Base-by-base conservation (phyloP, 2,797 vertebrate genomes). In the Brachyrhaphis roseni region DNA sequence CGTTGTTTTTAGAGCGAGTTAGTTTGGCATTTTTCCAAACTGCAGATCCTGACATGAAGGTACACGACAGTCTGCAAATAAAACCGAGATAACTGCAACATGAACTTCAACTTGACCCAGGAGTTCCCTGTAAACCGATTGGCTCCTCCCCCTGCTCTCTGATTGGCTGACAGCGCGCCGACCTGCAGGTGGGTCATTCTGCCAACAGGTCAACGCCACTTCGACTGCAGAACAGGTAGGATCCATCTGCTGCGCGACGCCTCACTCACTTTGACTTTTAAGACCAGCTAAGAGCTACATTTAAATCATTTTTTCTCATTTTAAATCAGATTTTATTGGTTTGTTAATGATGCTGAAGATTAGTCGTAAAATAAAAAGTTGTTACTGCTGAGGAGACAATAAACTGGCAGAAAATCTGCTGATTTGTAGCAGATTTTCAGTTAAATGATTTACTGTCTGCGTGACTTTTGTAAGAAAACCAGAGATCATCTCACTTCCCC, bases 171-270 rank as follows among this genome's bases (percentile, higher is more conserved):
- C 0, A 3, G 55, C n/a, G 26, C 4, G 1, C 8, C 64, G 47
- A 66, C 34, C 75, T 68, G 46, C 0, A 1, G n/a, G 3, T 26
- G 8, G 2, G 78, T 77, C 11, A 64, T 47, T 10, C 6, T 20
- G 11, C 68, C 7, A 13, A n/a, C n/a, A 62, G 45, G 39, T 82
- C 1, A 0, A 68, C 0, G 8, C 0, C 64, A 82, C 57, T 75
- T 74, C 15, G 34, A 57, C 75, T 57, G 12, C 80, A 68, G 41
- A 79, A 1, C 83, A 89, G 89, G 87, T 90, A 88, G 6, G 12
- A 47, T 39, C 18, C 13, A 39, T 26, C 72, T 16, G 39, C 15
- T 59, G 74, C 26, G 18, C 18, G 12, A 31, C 7, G 39, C 15
- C 12, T 12, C 15, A 18, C 28, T 34, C 47, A 15, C 28, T 15